phyloP scores from a whole-genome alignment of 1,140 invertebrate genomes.

The Coelopa frigida region DNA sequence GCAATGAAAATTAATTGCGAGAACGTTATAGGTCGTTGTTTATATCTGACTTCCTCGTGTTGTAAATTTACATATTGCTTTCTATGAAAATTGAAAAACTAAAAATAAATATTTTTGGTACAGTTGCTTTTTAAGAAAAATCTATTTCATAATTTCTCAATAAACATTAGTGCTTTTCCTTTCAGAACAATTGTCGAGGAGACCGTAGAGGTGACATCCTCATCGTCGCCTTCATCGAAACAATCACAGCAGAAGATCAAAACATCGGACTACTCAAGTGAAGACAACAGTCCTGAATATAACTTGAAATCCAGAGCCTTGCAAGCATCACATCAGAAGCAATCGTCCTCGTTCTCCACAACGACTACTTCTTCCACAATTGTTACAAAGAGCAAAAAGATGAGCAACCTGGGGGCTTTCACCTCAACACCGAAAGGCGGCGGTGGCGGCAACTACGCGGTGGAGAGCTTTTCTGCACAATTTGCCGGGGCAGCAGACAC shows the following conservation, averaged over 20 bases:
- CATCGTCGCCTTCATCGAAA: slow-evolving; percentile 8
- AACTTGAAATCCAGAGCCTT: not conserved
- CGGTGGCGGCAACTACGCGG: too few relatives aligned
- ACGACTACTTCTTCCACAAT: slow-evolving; percentile 21
- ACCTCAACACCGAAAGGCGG: slow-evolving; percentile 17
- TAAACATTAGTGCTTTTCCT: not conserved
- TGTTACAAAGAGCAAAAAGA: slow-evolving; percentile 21
- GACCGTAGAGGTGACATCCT: slow-evolving; percentile 21
- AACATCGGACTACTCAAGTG: slow-evolving; percentile 17
- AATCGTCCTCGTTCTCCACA: slow-evolving; percentile 8
- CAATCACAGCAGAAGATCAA: slow-evolving; percentile 14
- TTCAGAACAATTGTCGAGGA: slow-evolving; percentile 38
- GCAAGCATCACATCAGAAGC: slow-evolving; percentile 1
- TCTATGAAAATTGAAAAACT: too few relatives aligned
- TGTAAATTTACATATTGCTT: too few relatives aligned
- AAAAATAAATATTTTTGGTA: too few relatives aligned
- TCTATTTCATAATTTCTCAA: too few relatives aligned
- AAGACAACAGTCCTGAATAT: slow-evolving; percentile 15
- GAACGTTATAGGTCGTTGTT: too few relatives aligned
- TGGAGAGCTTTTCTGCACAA: slow-evolving; percentile 11
- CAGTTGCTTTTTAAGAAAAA: too few relatives aligned
- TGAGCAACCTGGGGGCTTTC: not conserved
- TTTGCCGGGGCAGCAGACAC: slow-evolving; percentile 2
- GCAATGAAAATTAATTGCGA: too few relatives aligned
- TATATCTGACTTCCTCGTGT: too few relatives aligned